Evolutionary conservation across 2,888 invertebrate species (phyloP), one percentile per base, ranked within the genome.

Genomic region (Melieria crassipennis): DNA sequence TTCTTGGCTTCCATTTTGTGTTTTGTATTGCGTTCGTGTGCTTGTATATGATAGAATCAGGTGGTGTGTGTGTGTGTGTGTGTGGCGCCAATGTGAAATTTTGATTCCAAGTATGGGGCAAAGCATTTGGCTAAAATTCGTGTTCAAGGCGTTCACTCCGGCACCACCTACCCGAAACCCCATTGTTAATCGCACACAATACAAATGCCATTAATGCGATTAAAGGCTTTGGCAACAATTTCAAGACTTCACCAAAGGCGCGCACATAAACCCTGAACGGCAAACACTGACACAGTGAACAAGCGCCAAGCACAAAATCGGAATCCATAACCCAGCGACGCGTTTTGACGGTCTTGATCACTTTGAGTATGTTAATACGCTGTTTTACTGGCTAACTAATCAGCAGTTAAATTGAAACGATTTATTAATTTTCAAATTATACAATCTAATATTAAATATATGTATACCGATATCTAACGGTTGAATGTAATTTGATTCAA

Each of bases 131-230:
- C 1, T 55, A n/a, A n/a, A 55, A 5, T 30, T 30, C 30, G 30
- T 30, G 30, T 30, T 30, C 30, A 30, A 3, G 30, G 30, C 30
- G 30, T 30, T 30, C 30, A 30, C 30, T 2, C 2, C 30, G 30
- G 30, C 30, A 30, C 3, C 30, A 30, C 30, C 30, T 2, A 30
- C 30, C 30, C 30, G 30, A 30, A 30, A 30, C 30, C 30, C 30
- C 30, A 30, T 30, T 52, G 67, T 67, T 67, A 60, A 67, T 52
- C 60, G n/a, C 80, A 77, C 78, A 80, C 81, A 82, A 83, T 79
- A 79, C 80, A 81, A 81, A 83, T 78, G 79, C 80, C 79, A 82
- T 85, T 84, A 83, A 84, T 79, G 85, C 79, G 72, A 83, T 85
- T 83, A 83, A 80, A 79, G 78, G 79, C 76, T 78, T 67, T 50